Base-by-base conservation (phyloP, 2,888 invertebrate genomes). In the Chironomus riparius region DNA sequence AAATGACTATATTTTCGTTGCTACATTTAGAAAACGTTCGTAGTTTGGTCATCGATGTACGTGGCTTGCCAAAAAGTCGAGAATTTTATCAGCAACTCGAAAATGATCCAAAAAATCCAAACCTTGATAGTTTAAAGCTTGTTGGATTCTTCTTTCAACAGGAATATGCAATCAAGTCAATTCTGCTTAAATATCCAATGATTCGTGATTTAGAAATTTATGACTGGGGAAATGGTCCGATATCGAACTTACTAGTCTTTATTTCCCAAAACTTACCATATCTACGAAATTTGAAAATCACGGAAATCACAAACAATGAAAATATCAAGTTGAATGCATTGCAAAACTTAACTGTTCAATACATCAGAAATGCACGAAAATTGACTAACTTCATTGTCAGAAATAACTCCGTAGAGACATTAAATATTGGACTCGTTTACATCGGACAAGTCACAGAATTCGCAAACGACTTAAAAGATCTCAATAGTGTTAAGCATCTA, bases 351-450 rank as follows among this genome's bases (percentile, higher is more conserved):
- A 74, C 22, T 1, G 68, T 74, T 6, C 13, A 28, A 0, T 68
- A 47, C 13, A 47, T 74, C 7, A 21, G 68, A 4, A 13, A 68
- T 22, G 3, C 48, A 22, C 38, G 10, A 6, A 47, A 65, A 47
- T 12, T 68, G 12, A 21, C n/a, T 0, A 62, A 68, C 4, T 74
- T 74, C 48, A 47, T 74, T 13, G 4, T 15, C 3, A 21, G 10
- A 7, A 74, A 74, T 48, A 12, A 47, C 7, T n/a, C 47, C 5
- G 21, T 74, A 18, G 68, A 74, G n/a, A 22, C 48, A 47, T 15
- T 74, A 12, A 74, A 74, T 48, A n/a, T 74, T 21, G 48, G 15
- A 21, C 21, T 74, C 7, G 48, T 74, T n/a, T 74, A 74, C n/a
- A 74, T 68, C 15, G 21, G 24, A 5, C 47, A 74, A 24, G 47